Conservation (phyloP, 2,888 invertebrate species). For the Aphrophora alni region DNA sequence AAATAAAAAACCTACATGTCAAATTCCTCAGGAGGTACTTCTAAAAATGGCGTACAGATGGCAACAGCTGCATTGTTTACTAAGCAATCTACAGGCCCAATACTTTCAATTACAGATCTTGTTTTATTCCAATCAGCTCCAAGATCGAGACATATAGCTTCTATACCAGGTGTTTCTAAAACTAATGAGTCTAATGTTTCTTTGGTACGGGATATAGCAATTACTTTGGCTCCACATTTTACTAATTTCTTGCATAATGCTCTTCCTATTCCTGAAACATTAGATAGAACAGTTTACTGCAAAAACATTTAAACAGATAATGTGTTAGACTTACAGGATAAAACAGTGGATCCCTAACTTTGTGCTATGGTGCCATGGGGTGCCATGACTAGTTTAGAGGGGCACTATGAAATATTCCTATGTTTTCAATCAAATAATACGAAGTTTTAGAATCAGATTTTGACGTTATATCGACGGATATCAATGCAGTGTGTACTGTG, state of each 20-base stretch:
- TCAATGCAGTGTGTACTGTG: no score
- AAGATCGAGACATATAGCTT: conserved; percentile 74
- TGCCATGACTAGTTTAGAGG: no score
- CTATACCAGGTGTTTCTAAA: conserved; percentile 65
- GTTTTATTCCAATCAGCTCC: conserved; percentile 76
- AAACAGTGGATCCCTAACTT: no score
- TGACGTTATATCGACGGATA: no score
- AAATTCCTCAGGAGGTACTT: conserved; percentile 70
- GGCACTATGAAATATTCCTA: no score
- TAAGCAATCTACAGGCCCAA: conserved; percentile 76
- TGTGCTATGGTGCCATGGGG: no score
- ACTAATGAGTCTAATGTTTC: conserved; percentile 70
- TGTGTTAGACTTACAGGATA: no score
- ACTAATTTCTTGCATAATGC: conserved; percentile 73
- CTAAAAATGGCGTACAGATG: conserved; percentile 71
- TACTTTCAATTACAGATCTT: conserved; percentile 64
- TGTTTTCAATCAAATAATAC: no score
- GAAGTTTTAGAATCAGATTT: no score
- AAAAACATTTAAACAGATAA: no score
- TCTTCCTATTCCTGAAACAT: conserved; percentile 66
- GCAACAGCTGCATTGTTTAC: conserved; percentile 91
- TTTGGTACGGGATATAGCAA: conserved; percentile 76
- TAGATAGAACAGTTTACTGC: conserved; percentile 4
- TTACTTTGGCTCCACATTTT: conserved; percentile 74
- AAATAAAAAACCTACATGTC: conserved; percentile 65